Conservation (phyloP, 2,888 invertebrate genomes). For the Amblyteles armatorius region DNA sequence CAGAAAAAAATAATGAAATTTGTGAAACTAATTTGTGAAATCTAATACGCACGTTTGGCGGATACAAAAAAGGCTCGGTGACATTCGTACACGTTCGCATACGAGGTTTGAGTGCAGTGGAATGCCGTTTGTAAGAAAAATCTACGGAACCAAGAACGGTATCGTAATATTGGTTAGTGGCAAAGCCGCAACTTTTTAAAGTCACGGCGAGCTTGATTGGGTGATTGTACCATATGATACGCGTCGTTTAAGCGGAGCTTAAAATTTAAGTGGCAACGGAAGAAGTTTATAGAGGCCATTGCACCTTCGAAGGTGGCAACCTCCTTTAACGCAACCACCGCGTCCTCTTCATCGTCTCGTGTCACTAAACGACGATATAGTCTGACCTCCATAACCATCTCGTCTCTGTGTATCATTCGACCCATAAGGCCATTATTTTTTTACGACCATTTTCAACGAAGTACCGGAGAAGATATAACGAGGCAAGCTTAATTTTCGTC, state of each 20-base stretch:
- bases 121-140: neutral
- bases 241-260: conserved; percentile 44
- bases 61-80: neutral
- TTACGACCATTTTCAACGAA: conserved; percentile 30
- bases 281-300: conserved; percentile 2
- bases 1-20: neutral
- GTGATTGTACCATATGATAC: conserved; percentile 42
- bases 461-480: conserved; percentile 12
- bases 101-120: neutral
- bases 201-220: conserved; percentile 46
- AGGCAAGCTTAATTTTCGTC: neutral
- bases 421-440: conserved; percentile 6
- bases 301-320: conserved; percentile 22
- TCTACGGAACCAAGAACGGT: neutral
- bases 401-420: conserved; percentile 14
- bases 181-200: conserved; percentile 19
- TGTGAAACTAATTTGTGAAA: neutral
- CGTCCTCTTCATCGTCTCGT: conserved; percentile 32
- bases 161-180: neutral
- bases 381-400: conserved; percentile 23
- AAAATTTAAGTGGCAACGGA: conserved; percentile 39
- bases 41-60: neutral
- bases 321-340: conserved; percentile 29
- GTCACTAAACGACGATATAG: conserved; percentile 25
- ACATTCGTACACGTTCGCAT: neutral